Base-by-base conservation (phyloP, 1,140 invertebrate genomes). In the Zaprionus ornatus region DNA sequence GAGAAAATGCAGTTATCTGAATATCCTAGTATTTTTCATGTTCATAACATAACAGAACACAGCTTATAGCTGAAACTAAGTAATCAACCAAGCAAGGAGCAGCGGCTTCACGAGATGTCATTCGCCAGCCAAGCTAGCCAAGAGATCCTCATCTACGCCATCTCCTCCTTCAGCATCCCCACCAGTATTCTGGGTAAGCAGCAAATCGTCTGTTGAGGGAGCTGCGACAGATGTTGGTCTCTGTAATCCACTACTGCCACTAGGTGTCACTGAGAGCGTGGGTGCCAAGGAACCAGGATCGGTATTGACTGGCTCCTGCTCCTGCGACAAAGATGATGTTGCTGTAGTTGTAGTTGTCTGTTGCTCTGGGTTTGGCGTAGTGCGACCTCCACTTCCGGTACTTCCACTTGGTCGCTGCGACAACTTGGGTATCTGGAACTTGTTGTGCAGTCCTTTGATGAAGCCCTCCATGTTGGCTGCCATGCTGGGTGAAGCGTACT, bases 361-460 rank as follows among this genome's bases (percentile, higher is more conserved):
- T 50, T 64, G 70, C 1, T 80, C 61, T 52, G 71, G 42, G 61
- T 23, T 66, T 21, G 77, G 60, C 3, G 65, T 65, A 10, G 40
- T 68, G 12, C 60, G 69, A 12, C 74, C 82, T 42, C 15, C 23
- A 52, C 40, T 12, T 4, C 60, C 55, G 52, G 35, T 75, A 12
- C 13, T 65, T 23, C 17, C 52, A n/a, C 21, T 65, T 52, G 59
- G 21, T 27, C 80, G n/a, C 76, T 91, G 90, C 0, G 96, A 96
- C 59, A 97, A 87, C 93, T 97, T 97, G 0, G 97, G 97, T 83
- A 97, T 97, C 93, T 97, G 96, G 93, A 97, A 97, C 85, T 97
- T 97, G 1, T 96, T 96, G 84, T 97, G 96, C 9, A 97, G 91
- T 19, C 96, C 95, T 79, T 97, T 97, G 50, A 96, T 96, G 17